Evolutionary conservation across 2,797 vertebrate species (phyloP), one percentile per base, ranked within the genome.

Genomic region (Kryptopterus vitreolus): DNA sequence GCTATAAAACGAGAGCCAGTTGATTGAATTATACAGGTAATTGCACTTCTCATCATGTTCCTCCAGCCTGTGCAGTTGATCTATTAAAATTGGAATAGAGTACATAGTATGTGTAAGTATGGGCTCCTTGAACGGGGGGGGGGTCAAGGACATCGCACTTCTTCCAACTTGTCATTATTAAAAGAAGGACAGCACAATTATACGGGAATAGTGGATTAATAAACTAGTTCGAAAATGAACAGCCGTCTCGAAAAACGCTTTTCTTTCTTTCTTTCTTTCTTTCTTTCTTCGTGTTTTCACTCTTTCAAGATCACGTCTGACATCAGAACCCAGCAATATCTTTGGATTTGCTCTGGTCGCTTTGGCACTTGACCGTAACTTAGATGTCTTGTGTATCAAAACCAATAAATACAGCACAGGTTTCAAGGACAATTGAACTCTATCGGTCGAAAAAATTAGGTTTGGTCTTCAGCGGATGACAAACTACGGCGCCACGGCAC

Each of bases 391-490:
- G 65, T 48, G 55, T 59, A 84, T 79, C 71, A 84, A 81, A 81
- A 82, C 50, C 57, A 68, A 77, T 59, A 58, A 78, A 66, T 74
- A 71, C 80, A 86, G 77, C 75, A 76, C 79, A 87, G 84, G 80
- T 87, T 87, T 88, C 83, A 87, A 87, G 87, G 82, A 87, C 86
- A 87, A 88, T 87, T 88, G 86, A 87, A 88, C 87, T 86, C 87
- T 86, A 85, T 86, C 83, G 77, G 80, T 79, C 81, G 82, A 58
- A 85, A n/a, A 59, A 83, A 88, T 86, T 85, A 86, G 81, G 76
- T 85, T 86, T 86, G 80, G 85, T 83, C 81, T 82, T 78, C 80
- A 78, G 74, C 48, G 66, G 81, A 85, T 85, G 87, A 88, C 79
- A 86, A 87, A 87, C 78, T 83, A 65, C 62, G 81, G 85, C 73